Evolutionary conservation across 2,113 vertebrate species (phyloP).

Genomic region (Varanus salvator): DNA sequence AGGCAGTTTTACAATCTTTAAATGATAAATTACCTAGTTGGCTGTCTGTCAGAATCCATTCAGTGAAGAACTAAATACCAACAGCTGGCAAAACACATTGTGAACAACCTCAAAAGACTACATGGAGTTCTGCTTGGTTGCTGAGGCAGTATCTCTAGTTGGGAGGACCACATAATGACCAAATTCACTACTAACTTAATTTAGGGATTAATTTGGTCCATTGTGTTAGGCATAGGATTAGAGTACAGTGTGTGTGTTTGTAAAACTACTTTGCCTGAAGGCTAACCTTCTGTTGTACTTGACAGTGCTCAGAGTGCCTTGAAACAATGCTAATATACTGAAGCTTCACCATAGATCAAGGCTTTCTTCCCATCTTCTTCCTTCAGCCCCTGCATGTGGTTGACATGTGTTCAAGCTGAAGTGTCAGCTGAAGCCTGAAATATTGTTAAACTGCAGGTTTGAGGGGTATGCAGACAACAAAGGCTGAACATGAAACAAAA

Average conservation of each 20-base stretch:
- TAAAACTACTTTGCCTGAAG: not conserved
- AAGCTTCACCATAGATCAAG: slow-evolving; percentile 33
- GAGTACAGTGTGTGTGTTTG: not conserved
- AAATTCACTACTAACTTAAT: slow-evolving; percentile 22
- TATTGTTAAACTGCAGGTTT: not conserved
- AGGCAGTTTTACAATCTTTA: not conserved
- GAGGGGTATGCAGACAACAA: not conserved
- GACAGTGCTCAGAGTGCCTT: not conserved
- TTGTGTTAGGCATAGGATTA: slow-evolving; percentile 12
- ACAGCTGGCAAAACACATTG: not conserved
- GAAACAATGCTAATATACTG: slow-evolving; percentile 40
- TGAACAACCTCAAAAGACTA: not conserved
- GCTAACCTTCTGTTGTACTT: slow-evolving; percentile 33
- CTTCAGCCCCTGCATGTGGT: slow-evolving; percentile 23
- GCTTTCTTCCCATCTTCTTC: not conserved
- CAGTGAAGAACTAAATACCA: not conserved
- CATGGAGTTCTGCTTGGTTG: not conserved
- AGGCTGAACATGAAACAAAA: slow-evolving; percentile 13
- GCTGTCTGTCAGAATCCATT: not conserved
- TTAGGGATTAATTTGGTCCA: slow-evolving; percentile 25
- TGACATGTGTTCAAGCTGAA: not conserved
- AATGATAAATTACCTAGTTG: not conserved
- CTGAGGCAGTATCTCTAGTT: not conserved
- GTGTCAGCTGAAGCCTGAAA: not conserved
- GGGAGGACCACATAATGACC: not conserved